These are phyloP conservation scores for Glareola pratincola DNA, from an alignment of 2,113 vertebrate genomes.

Conservation along the genomic window DNA sequence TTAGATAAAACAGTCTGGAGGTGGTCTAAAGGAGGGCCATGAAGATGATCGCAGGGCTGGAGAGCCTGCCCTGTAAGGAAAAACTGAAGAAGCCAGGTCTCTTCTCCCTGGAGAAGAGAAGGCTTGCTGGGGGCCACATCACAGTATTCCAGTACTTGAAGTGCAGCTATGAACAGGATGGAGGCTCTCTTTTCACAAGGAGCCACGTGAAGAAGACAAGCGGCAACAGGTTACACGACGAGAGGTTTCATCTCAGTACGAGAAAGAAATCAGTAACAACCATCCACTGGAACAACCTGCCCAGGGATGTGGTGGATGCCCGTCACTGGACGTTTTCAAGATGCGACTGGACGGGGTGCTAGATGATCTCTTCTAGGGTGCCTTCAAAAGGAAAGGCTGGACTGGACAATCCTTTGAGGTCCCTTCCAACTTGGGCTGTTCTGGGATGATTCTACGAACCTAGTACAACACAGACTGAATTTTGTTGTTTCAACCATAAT, in stretches of 20 bases:
- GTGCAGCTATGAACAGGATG: neutral
- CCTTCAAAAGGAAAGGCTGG: neutral
- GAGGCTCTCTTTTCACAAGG: neutral
- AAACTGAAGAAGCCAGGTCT: neutral
- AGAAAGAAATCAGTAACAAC: neutral
- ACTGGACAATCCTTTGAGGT: neutral
- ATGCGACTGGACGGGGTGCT: neutral
- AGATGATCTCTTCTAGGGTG: neutral
- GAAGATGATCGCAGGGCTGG: neutral
- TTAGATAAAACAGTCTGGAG: neutral
- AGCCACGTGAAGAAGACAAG: neutral
- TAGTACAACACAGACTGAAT: neutral
- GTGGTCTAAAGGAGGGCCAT: neutral
- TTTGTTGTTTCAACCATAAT: neutral
- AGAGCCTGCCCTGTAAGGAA: neutral
- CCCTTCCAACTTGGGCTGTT: neutral
- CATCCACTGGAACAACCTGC: neutral
- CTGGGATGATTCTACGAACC: neutral
- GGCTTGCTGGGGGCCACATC: neutral
- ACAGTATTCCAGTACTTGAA: neutral
- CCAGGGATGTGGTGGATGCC: neutral
- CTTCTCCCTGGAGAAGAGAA: neutral
- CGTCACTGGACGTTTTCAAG: neutral
- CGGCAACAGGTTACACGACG: accelerated
- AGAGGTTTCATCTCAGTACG: neutral